Evolutionary conservation across 2,797 vertebrate genomes (phyloP), one percentile per base, ranked within the genome.

Genomic region (Pipistrellus pygmaeus): DNA sequence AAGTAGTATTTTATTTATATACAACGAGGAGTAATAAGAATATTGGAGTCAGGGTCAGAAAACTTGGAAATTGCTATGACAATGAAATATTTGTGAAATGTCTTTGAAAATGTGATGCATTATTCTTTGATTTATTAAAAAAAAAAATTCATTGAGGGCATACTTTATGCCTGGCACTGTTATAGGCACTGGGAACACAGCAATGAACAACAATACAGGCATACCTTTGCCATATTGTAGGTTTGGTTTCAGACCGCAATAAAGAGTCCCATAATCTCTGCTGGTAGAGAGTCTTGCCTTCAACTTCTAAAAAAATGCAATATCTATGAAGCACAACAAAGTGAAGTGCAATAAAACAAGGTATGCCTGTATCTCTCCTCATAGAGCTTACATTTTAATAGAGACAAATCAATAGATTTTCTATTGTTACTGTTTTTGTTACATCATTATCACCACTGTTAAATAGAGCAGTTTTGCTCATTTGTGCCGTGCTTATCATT

Each of bases 41-140:
- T 69, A 83, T 14, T 83, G 8, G 20, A 60, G 17, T 89, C 35
- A 81, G 35, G 72, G 46, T 81, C 27, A 69, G 51, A 88, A 94
- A 78, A 90, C 25, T 46, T 64, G 53, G 44, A 75, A 82, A 57
- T 57, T 57, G 25, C 64, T 69, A 20, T 90, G 57, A 83, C 64
- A 60, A 62, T 75, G 81, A 55, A 55, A 77, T 88, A 27, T 71
- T 91, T 51, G 27, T 57, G 60, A 91, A 83, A 75, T 92, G 6
- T 35, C 69, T 92, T 85, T 90, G 75, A 88, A 92, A 88, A 72
- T 90, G 13, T 23, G 55, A 73, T 53, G 0, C 35, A 78, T 78
- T 82, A 48, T 64, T 90, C 60, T 85, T 60, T 75, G 20, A 86
- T 80, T 46, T 86, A 71, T 23, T 13, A 0, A 62, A 75, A 90